Percentiles rank a stretch among this genome's conserved stretches.
Conservation (phyloP, 2,113 vertebrate genomes). For the Leptobrachium leishanense region DNA sequence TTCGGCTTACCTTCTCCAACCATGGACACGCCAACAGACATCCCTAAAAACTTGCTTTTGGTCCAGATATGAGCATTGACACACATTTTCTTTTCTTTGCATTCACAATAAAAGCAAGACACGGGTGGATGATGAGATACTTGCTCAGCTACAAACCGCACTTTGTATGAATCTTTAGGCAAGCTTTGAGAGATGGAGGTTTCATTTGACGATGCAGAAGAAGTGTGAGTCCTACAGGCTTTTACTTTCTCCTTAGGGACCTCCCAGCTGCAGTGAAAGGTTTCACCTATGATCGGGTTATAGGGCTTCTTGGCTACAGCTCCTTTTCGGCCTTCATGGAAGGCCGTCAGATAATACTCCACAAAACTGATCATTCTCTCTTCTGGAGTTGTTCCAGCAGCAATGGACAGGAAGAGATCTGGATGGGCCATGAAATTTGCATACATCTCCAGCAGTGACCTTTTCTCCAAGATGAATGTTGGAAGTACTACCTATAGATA, state of each 20-base stretch:
- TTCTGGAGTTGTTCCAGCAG: constrained; percentile 79
- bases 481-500: constrained; percentile 86
- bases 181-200: constrained; percentile 57
- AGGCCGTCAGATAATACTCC: constrained; percentile 94
- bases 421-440: constrained; percentile 97
- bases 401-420: constrained; percentile 88
- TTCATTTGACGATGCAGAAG: constrained; percentile 57
- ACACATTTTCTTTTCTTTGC: constrained; percentile 86
- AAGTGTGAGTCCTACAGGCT: constrained; percentile 63
- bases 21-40: constrained; percentile 97
- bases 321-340: constrained; percentile 93
- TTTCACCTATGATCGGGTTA: constrained; percentile 93
- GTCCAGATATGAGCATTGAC: constrained; percentile 91
- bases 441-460: constrained; percentile 96
- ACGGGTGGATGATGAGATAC: constrained; percentile 93
- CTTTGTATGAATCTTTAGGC: constrained; percentile 71
- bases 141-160: constrained; percentile 91
- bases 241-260: constrained; percentile 83
- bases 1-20: constrained; percentile 87
- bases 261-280: constrained; percentile 92
- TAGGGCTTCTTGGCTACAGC: constrained; percentile 95
- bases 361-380: constrained; percentile 90
- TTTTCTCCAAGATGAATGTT: constrained; percentile 94
- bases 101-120: constrained; percentile 96
- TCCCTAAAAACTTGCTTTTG: constrained; percentile 98